phyloP scores from a whole-genome alignment of 2,113 vertebrate genomes.

The Oreotragus oreotragus region DNA sequence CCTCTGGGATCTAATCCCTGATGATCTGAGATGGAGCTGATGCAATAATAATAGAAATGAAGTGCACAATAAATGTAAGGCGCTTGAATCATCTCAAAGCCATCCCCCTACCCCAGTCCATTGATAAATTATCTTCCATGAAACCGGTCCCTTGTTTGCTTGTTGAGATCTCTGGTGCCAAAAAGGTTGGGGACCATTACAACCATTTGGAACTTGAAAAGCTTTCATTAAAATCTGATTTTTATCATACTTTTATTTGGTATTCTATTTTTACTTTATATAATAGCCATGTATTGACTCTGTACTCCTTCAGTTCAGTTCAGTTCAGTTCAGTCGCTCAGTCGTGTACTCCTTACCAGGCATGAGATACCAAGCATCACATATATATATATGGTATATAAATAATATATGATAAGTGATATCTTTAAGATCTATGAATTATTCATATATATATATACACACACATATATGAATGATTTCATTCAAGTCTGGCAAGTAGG shows the following conservation, averaged over 20 bases:
- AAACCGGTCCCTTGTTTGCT: not conserved
- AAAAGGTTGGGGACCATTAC: not conserved
- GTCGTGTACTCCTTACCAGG: no score
- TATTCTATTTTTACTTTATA: constrained; percentile 27
- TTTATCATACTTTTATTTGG: not conserved
- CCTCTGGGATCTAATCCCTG: not conserved
- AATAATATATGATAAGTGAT: not conserved
- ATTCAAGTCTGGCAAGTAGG: not conserved
- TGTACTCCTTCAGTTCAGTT: not conserved
- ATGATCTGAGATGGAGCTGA: not conserved
- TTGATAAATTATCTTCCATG: not conserved
- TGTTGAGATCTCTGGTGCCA: not conserved
- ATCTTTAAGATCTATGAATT: not conserved
- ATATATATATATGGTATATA: not conserved
- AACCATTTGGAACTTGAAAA: not conserved
- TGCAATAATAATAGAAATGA: not conserved
- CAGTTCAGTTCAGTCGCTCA: no score
- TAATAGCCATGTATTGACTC: not conserved
- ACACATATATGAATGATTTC: not conserved
- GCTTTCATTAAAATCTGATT: not conserved
- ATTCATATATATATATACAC: not conserved
- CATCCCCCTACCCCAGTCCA: not conserved
- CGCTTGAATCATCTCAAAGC: not conserved
- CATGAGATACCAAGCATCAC: no score
- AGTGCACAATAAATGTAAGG: not conserved